Evolutionary conservation across 2,888 invertebrate species (phyloP), one percentile per base, ranked within the genome.

Genomic region (Epistrophe eligans): DNA sequence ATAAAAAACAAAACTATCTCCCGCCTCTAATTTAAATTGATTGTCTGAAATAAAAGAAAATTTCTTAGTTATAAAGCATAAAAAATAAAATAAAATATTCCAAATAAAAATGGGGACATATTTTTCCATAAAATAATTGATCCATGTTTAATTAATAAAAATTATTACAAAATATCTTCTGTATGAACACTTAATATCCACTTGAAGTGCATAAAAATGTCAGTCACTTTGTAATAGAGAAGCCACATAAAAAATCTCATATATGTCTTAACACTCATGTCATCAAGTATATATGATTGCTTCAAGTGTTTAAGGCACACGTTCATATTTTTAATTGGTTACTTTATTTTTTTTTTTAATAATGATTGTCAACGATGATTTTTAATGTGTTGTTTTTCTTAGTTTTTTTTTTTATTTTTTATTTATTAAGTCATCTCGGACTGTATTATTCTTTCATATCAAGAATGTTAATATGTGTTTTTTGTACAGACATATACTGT

Each of bases 181-280:
- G 13, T 17, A 7, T 19, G n/a, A 9, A 24, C 19, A 40, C 60
- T 24, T 24, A 2, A 24, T 43, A 43, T 62, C 43, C 4, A 62
- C 8, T 40, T 62, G 1, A 62, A 62, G 62, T 62, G 62, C 66
- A 66, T 66, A 48, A 17, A 66, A 32, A 66, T 66, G 32, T 66
- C 48, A 66, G 48, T 66, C 48, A 66, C 48, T 48, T n/a, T 48
- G 32, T 66, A 32, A 48, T 48, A 45, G 66, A 48, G 32, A 66
- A 66, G 45, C 48, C 45, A 66, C 32, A 48, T 64, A 32, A 32
- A 64, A 64, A 66, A 66, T 32, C 32, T 48, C n/a, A 17, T 48
- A n/a, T n/a, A n/a, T n/a, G 17, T 17, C 66, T 32, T 19, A n/a
- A 35, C n/a, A 35, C 11, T 13, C n/a, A 15, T 62, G 43, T 43